Percentiles rank a stretch among this genome's conserved stretches.
Evolutionary conservation across 1,140 invertebrate species (phyloP).

Genomic region (Drosophila parabipectinata): DNA sequence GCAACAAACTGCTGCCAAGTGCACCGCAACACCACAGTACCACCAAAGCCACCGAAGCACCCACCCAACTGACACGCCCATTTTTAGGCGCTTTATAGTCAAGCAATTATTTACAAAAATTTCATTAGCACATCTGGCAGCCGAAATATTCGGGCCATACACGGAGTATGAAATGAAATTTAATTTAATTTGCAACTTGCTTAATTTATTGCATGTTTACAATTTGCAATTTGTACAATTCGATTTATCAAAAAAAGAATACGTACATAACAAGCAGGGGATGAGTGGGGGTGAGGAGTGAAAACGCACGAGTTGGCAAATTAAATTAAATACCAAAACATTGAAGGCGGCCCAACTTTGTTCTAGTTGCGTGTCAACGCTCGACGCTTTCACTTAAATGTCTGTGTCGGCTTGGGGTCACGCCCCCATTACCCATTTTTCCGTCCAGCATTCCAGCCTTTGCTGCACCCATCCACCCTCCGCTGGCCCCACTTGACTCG

Average conservation of each 20-base stretch:
- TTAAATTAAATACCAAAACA: conserved; percentile 72
- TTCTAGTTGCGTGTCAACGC: conserved; percentile 69
- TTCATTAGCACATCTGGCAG: conserved; percentile 73
- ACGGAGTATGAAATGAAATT: conserved; percentile 54
- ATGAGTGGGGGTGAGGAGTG: not conserved
- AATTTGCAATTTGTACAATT: conserved; percentile 80
- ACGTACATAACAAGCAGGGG: not conserved
- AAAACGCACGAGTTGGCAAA: conserved; percentile 68
- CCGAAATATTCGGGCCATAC: conserved; percentile 46
- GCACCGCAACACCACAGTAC: conserved; percentile 12
- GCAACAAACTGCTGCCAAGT: conserved; percentile 68
- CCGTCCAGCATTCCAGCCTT: conserved; percentile 9
- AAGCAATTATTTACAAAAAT: conserved; percentile 76
- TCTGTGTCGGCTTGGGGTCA: conserved; percentile 72
- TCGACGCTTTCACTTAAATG: conserved; percentile 75
- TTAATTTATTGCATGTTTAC: conserved; percentile 80
- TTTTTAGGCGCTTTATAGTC: conserved; percentile 35
- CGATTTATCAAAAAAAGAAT: conserved; percentile 58
- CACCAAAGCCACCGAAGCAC: too few species aligned
- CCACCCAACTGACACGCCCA: conserved; percentile 36
- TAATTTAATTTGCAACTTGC: conserved; percentile 76
- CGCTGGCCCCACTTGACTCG: conserved; percentile 38
- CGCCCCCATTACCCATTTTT: conserved; percentile 61
- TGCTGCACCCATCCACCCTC: conserved; percentile 11
- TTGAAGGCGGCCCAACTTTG: conserved; percentile 40